Evolutionary conservation across 2,113 vertebrate genomes (phyloP), one percentile per base, ranked within the genome.

Genomic region (Equus quagga): DNA sequence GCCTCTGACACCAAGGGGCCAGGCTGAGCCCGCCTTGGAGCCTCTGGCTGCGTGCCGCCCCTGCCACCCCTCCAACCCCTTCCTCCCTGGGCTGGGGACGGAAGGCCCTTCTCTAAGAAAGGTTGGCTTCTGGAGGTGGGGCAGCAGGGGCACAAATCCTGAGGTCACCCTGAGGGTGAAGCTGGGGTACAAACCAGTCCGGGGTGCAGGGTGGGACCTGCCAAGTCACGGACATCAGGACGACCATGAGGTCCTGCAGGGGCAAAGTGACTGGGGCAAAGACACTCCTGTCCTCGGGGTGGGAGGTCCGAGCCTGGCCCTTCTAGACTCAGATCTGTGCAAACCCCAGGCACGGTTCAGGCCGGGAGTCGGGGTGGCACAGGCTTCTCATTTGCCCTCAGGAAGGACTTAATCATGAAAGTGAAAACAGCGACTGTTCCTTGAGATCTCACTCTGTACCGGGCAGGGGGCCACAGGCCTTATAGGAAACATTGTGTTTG

Each of bases 191-290:
- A 36, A 9, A 46, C 8, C 2, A 0, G 24, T 44, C 62, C 24
- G 12, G 19, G 18, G 56, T 62, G 46, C 49, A 36, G 56, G 0
- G 0, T 46, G 36, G 12, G 8, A 31, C 18, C 28, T 10, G 0
- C 31, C 7, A 1, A 1, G 12, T 54, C 3, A 0, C 0, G 4
- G 58, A 28, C 12, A 2, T 21, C 60, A 9, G 18, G 8, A 12
- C 31, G 36, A 14, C 49, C 4, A 0, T 4, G 19, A 54, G 56
- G 19, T 10, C 41, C 26, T 7, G 0, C 23, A 3, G 33, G 11
- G 15, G 23, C 9, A 36, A 28, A 81, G 36, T 0, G 2, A 58
- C 60, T 8, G 1, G 8, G 54, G 65, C 56, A 26, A 28, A 14
- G 56, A 3, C 6, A 5, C 1, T 14, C 76, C 67, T 41, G 70